Evolutionary conservation across 2,888 invertebrate species (phyloP).

Genomic region (Eumacrocentrus americanus): DNA sequence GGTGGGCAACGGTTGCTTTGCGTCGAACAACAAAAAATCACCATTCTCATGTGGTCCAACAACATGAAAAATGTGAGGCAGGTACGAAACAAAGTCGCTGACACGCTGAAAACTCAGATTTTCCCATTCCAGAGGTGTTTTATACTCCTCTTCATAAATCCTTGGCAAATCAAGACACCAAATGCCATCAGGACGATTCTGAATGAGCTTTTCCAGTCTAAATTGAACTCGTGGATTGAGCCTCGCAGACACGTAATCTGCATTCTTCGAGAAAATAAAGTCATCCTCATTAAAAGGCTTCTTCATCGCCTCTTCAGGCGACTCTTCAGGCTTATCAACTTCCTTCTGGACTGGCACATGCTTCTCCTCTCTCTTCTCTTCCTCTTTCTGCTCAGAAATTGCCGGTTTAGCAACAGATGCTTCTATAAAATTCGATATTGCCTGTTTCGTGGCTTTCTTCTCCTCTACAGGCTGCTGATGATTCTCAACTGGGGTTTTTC

Average conservation of each 20-base stretch:
- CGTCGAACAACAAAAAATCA: constrained; percentile 44
- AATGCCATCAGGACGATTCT: constrained; percentile 51
- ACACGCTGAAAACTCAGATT: constrained; percentile 54
- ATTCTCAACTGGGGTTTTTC: not conserved
- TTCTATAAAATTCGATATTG: not conserved
- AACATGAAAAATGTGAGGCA: constrained; percentile 51
- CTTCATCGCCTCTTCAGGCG: no score
- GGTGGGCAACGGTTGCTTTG: constrained; percentile 34
- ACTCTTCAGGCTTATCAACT: not conserved
- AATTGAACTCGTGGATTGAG: constrained; percentile 42
- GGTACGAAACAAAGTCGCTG: constrained; percentile 44
- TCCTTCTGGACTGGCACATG: not conserved
- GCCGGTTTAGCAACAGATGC: not conserved
- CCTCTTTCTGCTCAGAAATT: not conserved
- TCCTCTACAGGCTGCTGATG: no score
- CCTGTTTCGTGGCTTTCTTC: not conserved
- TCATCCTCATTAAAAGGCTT: not conserved
- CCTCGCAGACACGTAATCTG: constrained; percentile 23
- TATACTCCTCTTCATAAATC: constrained; percentile 46
- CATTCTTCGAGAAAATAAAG: not conserved
- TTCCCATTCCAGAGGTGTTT: constrained; percentile 45
- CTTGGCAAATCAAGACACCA: constrained; percentile 53
- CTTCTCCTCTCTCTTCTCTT: not conserved
- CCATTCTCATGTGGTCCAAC: constrained; percentile 37
- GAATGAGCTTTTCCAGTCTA: constrained; percentile 47